phyloP scores from a whole-genome alignment of 2,888 invertebrate species.

The Drosophila barbarae region DNA sequence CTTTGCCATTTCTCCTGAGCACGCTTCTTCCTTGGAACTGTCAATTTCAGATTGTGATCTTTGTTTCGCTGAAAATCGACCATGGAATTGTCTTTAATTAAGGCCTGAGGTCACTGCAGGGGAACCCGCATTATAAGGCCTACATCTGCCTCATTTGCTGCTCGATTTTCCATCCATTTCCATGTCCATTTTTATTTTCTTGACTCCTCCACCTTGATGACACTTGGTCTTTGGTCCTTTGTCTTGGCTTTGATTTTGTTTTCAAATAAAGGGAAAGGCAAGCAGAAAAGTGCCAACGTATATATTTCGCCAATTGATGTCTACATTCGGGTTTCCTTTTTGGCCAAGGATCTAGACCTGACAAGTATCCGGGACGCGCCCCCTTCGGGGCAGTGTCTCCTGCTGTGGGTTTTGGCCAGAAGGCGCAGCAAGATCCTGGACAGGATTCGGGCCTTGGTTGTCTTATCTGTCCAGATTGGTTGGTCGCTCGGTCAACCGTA shows the following conservation, averaged over 20 bases:
- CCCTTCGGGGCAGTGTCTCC: slow-evolving; percentile 43
- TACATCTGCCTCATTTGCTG: slow-evolving; percentile 55
- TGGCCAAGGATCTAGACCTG: slow-evolving; percentile 40
- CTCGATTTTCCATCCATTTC: slow-evolving; percentile 43
- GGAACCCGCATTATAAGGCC: slow-evolving; percentile 45
- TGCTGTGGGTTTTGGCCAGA: slow-evolving; percentile 49
- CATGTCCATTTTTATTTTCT: slow-evolving; percentile 14
- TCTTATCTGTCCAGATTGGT: slow-evolving; percentile 55
- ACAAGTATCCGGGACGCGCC: slow-evolving; percentile 67
- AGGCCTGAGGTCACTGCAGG: slow-evolving; percentile 40
- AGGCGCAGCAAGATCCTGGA: slow-evolving; percentile 51
- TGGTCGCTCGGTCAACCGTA: slow-evolving; percentile 59
- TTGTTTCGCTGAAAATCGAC: slow-evolving; percentile 27
- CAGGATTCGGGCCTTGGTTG: slow-evolving; percentile 2
- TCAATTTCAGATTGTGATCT: slow-evolving; percentile 43
- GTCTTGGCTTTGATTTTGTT: slow-evolving; percentile 31
- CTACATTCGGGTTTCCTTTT: slow-evolving; percentile 58
- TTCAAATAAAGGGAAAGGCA: neutral
- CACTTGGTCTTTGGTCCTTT: slow-evolving; percentile 42
- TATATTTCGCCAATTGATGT: slow-evolving; percentile 58
- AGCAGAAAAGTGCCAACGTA: slow-evolving; percentile 50
- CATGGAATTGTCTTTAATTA: slow-evolving; percentile 55
- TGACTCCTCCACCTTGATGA: slow-evolving; percentile 42
- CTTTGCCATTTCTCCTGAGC: slow-evolving; percentile 49
- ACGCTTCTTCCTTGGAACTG: slow-evolving; percentile 61